A percentile compares a stretch with the other conserved stretches of the same genome.
These are phyloP conservation scores for Limenitis camilla DNA, from an alignment of 2,888 invertebrate species.

Conservation along the genomic window DNA sequence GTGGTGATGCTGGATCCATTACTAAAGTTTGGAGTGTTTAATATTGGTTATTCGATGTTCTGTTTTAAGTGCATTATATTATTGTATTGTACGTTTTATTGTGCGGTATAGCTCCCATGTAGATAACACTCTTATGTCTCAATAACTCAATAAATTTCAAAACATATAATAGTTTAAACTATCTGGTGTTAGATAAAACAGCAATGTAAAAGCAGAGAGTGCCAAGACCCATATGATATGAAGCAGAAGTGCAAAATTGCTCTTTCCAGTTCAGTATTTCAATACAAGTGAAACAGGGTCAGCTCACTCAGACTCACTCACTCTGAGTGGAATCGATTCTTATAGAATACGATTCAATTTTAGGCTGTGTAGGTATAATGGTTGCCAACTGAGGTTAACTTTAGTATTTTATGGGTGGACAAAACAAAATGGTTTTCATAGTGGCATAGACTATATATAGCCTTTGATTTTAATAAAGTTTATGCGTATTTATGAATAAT, in stretches of 20 bases:
- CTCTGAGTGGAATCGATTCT: neutral
- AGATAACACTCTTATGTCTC: no score
- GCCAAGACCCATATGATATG: slow-evolving; percentile 11
- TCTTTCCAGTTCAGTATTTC: slow-evolving; percentile 3
- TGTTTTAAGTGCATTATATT: no score
- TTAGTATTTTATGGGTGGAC: neutral
- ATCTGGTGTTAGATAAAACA: neutral
- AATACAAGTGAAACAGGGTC: slow-evolving; percentile 4
- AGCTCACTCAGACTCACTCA: neutral
- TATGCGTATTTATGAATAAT: no score
- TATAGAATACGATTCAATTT: slow-evolving; percentile 1
- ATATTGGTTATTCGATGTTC: no score
- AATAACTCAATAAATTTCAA: neutral
- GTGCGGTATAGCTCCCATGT: no score
- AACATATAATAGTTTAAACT: no score
- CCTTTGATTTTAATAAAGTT: no score
- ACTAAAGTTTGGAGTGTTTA: no score
- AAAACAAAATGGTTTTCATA: no score
- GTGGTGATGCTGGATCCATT: no score
- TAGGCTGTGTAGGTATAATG: neutral
- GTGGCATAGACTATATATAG: no score
- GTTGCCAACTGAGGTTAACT: neutral
- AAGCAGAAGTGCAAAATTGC: slow-evolving; percentile 9
- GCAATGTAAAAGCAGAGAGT: neutral
- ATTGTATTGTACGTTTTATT: no score